Percentiles rank a stretch among this genome's conserved stretches.
Evolutionary conservation across 1,140 invertebrate species (phyloP).

Genomic region (Epicauta chinensis): DNA sequence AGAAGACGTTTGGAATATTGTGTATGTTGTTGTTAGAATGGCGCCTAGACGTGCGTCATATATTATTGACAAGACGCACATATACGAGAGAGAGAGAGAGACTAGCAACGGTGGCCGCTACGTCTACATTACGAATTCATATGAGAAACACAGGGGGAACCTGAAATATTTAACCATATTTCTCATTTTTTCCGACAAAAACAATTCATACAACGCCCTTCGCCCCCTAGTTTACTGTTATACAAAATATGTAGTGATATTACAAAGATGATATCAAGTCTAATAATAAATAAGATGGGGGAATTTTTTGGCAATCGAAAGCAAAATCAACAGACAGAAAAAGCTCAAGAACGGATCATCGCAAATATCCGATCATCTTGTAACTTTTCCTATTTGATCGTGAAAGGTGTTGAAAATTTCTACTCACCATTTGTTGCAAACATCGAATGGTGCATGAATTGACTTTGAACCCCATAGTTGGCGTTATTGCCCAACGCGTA

Average conservation of each 20-base stretch:
- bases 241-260: no score
- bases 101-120: no score
- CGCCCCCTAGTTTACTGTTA: no score
- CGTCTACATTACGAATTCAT: constrained; percentile 39
- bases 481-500: constrained; percentile 38
- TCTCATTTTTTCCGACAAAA: constrained; percentile 37
- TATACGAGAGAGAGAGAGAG: constrained; percentile 18
- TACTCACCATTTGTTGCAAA: constrained; percentile 42
- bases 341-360: constrained; percentile 11
- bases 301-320: no score
- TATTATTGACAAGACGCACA: constrained; percentile 34
- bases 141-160: constrained; percentile 40
- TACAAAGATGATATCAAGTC: no score
- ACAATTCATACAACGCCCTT: constrained; percentile 17
- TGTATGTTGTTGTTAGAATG: background rate
- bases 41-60: constrained; percentile 30
- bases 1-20: no score
- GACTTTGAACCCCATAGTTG: constrained; percentile 38
- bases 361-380: no score
- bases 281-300: no score
- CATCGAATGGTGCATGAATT: constrained; percentile 41
- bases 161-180: constrained; percentile 43
- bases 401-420: background rate
- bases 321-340: background rate
- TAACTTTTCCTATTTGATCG: background rate